Conservation (phyloP, 2,888 invertebrate species). For the Eupeodes luniger region DNA sequence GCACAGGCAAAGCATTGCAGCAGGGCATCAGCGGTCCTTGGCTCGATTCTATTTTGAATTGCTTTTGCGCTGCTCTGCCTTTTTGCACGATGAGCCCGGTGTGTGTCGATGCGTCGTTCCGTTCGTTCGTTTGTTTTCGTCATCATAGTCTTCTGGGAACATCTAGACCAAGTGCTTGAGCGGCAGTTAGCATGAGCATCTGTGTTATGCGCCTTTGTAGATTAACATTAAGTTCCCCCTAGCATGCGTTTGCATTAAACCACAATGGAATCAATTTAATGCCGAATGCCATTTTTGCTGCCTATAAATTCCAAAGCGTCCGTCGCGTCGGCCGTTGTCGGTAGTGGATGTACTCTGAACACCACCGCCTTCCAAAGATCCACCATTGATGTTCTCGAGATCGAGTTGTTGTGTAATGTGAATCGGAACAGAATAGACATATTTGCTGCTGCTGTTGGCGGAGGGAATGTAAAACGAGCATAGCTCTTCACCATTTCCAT, state of each 20-base stretch:
- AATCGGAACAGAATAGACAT: conserved; percentile 37
- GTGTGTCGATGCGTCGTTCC: too few relatives aligned
- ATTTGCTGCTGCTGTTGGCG: conserved; percentile 14
- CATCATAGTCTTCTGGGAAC: conserved; percentile 60
- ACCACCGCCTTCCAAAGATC: conserved; percentile 22
- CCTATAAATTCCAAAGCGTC: conserved; percentile 71
- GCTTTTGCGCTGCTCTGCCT: conserved; percentile 39
- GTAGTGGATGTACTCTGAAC: conserved; percentile 38
- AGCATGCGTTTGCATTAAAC: conserved; percentile 75
- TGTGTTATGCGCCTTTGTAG: conserved; percentile 33
- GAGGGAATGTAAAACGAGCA: conserved; percentile 39
- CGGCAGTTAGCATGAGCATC: conserved; percentile 25
- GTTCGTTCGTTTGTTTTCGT: not conserved
- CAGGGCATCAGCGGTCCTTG: conserved; percentile 43
- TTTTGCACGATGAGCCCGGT: conserved; percentile 30
- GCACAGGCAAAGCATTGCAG: not conserved
- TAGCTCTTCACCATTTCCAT: conserved; percentile 14
- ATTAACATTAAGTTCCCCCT: conserved; percentile 2
- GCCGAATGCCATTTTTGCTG: conserved; percentile 71
- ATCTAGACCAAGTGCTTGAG: conserved; percentile 18
- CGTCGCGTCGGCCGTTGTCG: conserved; percentile 27
- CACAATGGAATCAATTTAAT: conserved; percentile 76
- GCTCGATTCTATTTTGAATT: conserved; percentile 71
- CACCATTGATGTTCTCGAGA: conserved; percentile 38
- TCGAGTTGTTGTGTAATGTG: conserved; percentile 73